These are phyloP conservation scores for Rugalucina vietnamica DNA, from an alignment of 2,888 invertebrate species.

Conservation along the genomic window DNA sequence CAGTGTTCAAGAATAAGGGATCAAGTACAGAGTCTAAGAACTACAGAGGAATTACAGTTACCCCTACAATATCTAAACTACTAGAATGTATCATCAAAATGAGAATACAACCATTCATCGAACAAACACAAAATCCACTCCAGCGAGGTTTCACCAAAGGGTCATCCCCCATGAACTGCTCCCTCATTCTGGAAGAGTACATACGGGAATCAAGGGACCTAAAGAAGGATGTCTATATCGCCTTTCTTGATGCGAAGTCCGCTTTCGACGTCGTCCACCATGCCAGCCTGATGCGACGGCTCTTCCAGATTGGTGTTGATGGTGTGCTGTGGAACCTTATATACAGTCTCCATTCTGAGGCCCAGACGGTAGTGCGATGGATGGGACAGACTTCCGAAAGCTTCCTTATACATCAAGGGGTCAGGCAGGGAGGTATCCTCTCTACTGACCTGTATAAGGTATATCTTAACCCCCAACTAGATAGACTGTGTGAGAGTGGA, in stretches of 20 bases:
- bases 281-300: conserved; percentile 16
- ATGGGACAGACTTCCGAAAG: neutral
- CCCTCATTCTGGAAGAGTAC: conserved; percentile 22
- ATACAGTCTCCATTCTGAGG: neutral
- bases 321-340: conserved; percentile 6
- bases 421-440: conserved; percentile 22
- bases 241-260: conserved; percentile 34
- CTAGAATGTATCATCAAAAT: no score
- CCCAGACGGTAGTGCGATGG: conserved; percentile 13
- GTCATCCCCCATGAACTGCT: neutral
- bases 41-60: no score
- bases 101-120: no score
- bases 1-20: no score
- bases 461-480: conserved; percentile 8
- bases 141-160: conserved; percentile 18
- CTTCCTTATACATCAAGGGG: neutral
- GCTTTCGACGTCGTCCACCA: conserved; percentile 37
- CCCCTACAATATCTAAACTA: no score
- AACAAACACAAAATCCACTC: no score
- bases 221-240: neutral
- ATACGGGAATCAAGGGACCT: neutral
- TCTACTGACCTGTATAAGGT: conserved; percentile 29
- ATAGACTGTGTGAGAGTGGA: neutral
- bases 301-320: conserved; percentile 15
- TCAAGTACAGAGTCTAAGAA: no score